Evolutionary conservation across 2,113 vertebrate genomes (phyloP).

Genomic region (Uropsilus gracilis): DNA sequence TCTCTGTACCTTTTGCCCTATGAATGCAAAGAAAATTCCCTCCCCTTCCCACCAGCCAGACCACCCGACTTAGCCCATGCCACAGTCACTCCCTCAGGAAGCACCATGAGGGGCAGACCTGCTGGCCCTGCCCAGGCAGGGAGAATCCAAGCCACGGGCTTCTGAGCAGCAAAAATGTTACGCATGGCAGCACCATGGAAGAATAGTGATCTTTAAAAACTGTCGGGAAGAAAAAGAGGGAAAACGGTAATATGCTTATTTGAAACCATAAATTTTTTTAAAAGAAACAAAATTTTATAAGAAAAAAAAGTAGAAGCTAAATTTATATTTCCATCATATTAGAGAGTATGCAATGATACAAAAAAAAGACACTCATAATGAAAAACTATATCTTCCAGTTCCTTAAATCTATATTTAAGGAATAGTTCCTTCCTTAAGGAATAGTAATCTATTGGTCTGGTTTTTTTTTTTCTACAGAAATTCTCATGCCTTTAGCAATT

Average conservation of each 20-base stretch:
- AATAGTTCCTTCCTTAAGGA: constrained; percentile 25
- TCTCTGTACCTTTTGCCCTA: background rate
- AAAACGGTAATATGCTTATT: background rate
- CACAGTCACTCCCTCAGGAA: background rate
- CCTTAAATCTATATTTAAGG: constrained; percentile 41
- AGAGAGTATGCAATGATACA: constrained; percentile 41
- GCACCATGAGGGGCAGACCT: too few relatives aligned
- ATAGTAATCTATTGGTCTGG: background rate
- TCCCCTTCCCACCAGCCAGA: background rate
- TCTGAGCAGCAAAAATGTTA: background rate
- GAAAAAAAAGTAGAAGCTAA: constrained; percentile 13
- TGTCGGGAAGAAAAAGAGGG: constrained; percentile 19
- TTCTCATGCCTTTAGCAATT: background rate
- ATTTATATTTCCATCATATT: constrained; percentile 42
- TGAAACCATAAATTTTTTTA: constrained; percentile 63
- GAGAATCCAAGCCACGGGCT: too few relatives aligned
- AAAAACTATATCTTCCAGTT: constrained; percentile 53
- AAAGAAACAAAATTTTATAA: constrained; percentile 63
- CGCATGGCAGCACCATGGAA: background rate
- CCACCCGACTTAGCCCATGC: rapidly evolving
- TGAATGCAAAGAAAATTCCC: background rate
- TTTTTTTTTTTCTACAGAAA: constrained; percentile 10
- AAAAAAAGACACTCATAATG: constrained; percentile 36
- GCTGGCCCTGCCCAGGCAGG: too few relatives aligned
- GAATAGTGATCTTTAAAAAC: constrained; percentile 27